Evolutionary conservation across 2,797 vertebrate species (phyloP).

Genomic region (Sebastes hubbsi): DNA sequence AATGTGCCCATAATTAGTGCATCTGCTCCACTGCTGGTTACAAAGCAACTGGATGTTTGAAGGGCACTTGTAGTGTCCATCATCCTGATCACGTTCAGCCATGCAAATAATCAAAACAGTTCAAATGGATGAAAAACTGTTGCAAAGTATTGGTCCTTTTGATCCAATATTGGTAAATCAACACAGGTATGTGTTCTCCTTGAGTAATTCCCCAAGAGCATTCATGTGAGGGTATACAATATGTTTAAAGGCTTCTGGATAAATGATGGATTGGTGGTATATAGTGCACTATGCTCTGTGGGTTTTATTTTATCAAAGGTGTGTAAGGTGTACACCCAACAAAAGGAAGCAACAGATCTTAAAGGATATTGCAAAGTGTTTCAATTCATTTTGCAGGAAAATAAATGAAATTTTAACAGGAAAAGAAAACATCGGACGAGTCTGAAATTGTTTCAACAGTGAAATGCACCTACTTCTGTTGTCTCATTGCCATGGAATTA

Average conservation of each 20-base stretch:
- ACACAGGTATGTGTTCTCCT: not conserved
- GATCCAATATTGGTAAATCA: not conserved
- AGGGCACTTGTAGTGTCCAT: slow-evolving; percentile 27
- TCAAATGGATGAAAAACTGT: not conserved
- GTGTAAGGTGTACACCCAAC: not conserved
- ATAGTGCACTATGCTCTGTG: not conserved
- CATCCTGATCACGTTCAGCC: not conserved
- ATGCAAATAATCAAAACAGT: not conserved
- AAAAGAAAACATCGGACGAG: not conserved
- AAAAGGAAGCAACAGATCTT: not conserved
- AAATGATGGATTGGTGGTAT: not conserved
- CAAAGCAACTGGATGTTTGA: slow-evolving; percentile 45
- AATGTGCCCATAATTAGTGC: slow-evolving; percentile 65
- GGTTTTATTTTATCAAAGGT: not conserved
- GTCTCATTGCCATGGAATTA: not conserved
- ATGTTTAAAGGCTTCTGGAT: not conserved
- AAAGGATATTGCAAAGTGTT: not conserved
- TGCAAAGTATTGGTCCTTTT: not conserved
- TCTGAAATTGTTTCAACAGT: not conserved
- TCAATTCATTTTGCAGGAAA: not conserved
- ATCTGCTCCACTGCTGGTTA: slow-evolving; percentile 29
- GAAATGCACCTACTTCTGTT: too few relatives aligned
- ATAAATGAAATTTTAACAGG: not conserved
- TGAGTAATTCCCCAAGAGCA: not conserved
- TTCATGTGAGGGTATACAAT: not conserved